These are phyloP conservation scores for Prionailurus viverrinus DNA, from an alignment of 2,113 vertebrate species.

Conservation along the genomic window DNA sequence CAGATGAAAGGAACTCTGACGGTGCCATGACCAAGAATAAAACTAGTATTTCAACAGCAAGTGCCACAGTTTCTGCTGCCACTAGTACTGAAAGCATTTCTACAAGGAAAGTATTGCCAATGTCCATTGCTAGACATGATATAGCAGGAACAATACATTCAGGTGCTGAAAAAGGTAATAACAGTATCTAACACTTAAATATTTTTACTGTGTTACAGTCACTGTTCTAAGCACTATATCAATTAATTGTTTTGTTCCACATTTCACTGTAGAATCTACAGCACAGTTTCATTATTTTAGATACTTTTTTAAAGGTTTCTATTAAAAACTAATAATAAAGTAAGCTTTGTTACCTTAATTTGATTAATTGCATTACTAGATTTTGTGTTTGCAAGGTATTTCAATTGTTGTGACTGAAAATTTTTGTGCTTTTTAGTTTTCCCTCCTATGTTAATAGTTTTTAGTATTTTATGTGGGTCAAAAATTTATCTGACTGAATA, in stretches of 20 bases:
- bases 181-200: conserved; percentile 68
- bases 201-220: background rate
- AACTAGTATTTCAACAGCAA: conserved; percentile 91
- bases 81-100: conserved; percentile 86
- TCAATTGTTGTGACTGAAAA: conserved; percentile 28
- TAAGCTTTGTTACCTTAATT: background rate
- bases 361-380: background rate
- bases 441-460: background rate
- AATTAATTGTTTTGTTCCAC: conserved; percentile 8
- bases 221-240: conserved; percentile 46
- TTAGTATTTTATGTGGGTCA: conserved; percentile 20
- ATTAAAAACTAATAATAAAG: background rate
- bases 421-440: background rate
- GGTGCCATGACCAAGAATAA: conserved; percentile 82
- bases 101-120: conserved; percentile 92
- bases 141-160: conserved; percentile 78
- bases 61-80: conserved; percentile 91
- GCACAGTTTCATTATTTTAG: conserved; percentile 31
- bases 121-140: conserved; percentile 95
- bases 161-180: conserved; percentile 91
- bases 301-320: conserved; percentile 12
- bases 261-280: background rate
- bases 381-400: conserved; percentile 50
- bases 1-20: conserved; percentile 88
- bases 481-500: conserved; percentile 30